These are phyloP conservation scores for Cloeon dipterum DNA, from an alignment of 2,888 invertebrate genomes.

Conservation along the genomic window DNA sequence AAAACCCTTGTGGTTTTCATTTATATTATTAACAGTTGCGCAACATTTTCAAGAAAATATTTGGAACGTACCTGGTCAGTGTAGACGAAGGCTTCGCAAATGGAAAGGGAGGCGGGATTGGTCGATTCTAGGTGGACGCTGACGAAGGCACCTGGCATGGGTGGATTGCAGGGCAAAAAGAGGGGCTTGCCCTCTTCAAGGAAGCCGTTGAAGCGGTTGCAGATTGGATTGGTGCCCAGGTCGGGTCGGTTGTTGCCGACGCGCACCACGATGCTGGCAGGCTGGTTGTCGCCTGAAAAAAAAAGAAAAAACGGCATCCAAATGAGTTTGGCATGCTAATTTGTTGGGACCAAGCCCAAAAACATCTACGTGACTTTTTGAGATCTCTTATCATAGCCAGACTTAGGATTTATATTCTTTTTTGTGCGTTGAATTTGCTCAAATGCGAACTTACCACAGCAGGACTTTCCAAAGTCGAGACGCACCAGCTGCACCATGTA, in stretches of 20 bases:
- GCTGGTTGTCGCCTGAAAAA: slow-evolving; percentile 40
- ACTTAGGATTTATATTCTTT: background rate
- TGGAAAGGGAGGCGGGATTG: slow-evolving; percentile 49
- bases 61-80: slow-evolving; percentile 57
- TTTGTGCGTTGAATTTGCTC: background rate
- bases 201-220: slow-evolving; percentile 70
- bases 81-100: slow-evolving; percentile 85
- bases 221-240: slow-evolving; percentile 73
- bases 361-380: too few species aligned
- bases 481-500: slow-evolving; percentile 87
- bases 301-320: too few species aligned
- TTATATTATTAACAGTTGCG: too few species aligned
- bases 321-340: too few species aligned
- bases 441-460: slow-evolving; percentile 57
- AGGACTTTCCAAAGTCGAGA: slow-evolving; percentile 73
- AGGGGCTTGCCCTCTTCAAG: slow-evolving; percentile 76
- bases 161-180: slow-evolving; percentile 81
- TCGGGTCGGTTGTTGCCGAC: slow-evolving; percentile 87
- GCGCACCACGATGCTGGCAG: slow-evolving; percentile 67
- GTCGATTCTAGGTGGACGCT: slow-evolving; percentile 70
- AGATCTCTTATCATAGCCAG: too few species aligned
- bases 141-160: slow-evolving; percentile 87
- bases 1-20: too few species aligned
- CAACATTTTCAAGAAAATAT: too few species aligned
- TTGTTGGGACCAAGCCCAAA: too few species aligned